These are phyloP conservation scores for Rhimphoctona megacephalus DNA, from an alignment of 2,888 invertebrate genomes.

Conservation along the genomic window DNA sequence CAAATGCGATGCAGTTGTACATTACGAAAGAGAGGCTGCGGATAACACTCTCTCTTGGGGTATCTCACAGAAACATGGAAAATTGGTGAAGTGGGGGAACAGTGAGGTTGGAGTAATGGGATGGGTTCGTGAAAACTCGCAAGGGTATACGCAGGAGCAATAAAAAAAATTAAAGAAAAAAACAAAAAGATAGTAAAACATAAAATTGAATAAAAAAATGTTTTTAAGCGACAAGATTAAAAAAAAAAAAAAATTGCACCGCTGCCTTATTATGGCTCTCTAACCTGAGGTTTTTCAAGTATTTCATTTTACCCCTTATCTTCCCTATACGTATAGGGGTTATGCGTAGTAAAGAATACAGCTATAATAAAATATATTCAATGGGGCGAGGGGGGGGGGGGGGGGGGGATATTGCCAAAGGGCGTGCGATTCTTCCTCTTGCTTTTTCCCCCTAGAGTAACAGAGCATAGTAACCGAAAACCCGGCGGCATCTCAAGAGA, in stretches of 20 bases:
- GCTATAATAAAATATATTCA: slow-evolving; percentile 11
- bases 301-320: not conserved
- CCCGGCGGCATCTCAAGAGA: not conserved
- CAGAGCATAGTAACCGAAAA: slow-evolving; percentile 28
- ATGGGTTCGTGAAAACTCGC: too few relatives aligned
- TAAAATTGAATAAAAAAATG: not conserved
- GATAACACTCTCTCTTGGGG: too few relatives aligned
- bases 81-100: too few relatives aligned
- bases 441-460: not conserved
- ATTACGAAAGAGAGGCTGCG: too few relatives aligned
- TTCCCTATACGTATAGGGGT: not conserved
- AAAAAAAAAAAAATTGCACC: not conserved
- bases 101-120: too few relatives aligned
- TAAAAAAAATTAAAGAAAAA: too few relatives aligned
- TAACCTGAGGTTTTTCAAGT: not conserved
- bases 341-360: not conserved
- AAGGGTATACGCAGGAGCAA: too few relatives aligned
- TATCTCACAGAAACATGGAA: too few relatives aligned
- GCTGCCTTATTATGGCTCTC: not conserved
- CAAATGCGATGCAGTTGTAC: too few relatives aligned
- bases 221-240: not conserved
- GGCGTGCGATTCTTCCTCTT: slow-evolving; percentile 23
- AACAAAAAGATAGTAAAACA: too few relatives aligned
- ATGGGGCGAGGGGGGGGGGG: not conserved
- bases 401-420: slow-evolving; percentile 19